Conservation (phyloP, 37 sponge, comb jelly and placozoan genomes). For the Agelas oroides region DNA sequence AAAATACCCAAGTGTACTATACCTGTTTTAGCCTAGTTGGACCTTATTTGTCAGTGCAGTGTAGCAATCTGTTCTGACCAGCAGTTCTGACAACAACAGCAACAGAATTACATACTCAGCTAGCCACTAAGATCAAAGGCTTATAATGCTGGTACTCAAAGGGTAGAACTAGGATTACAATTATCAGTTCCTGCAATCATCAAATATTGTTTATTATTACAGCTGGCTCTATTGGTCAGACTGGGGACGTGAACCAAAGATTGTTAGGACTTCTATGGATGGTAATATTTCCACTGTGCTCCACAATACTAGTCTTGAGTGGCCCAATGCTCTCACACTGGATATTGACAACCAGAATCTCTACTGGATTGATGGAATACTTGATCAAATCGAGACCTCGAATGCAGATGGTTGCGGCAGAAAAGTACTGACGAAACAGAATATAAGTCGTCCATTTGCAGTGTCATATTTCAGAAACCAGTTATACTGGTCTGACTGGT, state of each 20-base stretch:
- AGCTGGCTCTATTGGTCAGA: constrained; percentile 75
- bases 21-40: too few relatives aligned
- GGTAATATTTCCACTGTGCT: constrained; percentile 35
- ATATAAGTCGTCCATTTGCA: constrained; percentile 46
- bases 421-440: not conserved
- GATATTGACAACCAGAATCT: constrained; percentile 14
- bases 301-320: constrained; percentile 12
- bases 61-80: too few relatives aligned
- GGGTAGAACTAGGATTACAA: too few relatives aligned
- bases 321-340: constrained; percentile 49
- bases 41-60: too few relatives aligned
- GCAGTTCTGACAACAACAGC: too few relatives aligned
- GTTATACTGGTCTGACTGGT: constrained; percentile 76
- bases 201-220: not conserved
- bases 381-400: constrained; percentile 1
- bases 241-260: constrained; percentile 32
- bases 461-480: constrained; percentile 37
- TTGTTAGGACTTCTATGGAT: constrained; percentile 71
- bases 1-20: too few relatives aligned
- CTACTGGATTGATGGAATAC: constrained; percentile 41
- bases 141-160: too few relatives aligned
- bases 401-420: constrained; percentile 19
- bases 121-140: too few relatives aligned
- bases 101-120: too few relatives aligned
- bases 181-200: too few relatives aligned